These are phyloP conservation scores for Typhlichthys subterraneus DNA, from an alignment of 2,797 vertebrate species.

Conservation along the genomic window DNA sequence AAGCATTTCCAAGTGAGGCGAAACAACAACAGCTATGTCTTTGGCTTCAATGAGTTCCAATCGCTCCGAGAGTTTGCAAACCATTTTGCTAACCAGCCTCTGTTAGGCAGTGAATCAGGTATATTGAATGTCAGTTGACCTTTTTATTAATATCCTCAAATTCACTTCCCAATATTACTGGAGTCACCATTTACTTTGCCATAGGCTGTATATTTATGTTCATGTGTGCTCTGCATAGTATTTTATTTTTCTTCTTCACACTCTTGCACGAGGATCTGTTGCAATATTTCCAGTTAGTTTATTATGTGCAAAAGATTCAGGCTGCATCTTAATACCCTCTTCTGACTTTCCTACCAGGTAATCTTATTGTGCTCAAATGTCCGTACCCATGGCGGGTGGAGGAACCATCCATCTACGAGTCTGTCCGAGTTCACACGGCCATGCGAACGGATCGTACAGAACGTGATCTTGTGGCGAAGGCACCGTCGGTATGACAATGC, in stretches of 20 bases:
- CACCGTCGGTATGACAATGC: constrained; percentile 84
- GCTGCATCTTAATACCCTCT: neutral
- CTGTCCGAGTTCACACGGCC: constrained; percentile 92
- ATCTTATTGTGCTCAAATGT: constrained; percentile 86
- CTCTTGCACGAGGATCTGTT: no score
- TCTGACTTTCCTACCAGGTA: constrained; percentile 75
- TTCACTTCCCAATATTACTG: neutral
- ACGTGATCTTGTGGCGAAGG: constrained; percentile 84
- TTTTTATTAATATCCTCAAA: neutral
- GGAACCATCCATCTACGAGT: constrained; percentile 96
- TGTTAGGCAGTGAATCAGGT: constrained; percentile 96
- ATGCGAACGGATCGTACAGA: constrained; percentile 90
- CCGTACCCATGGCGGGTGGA: constrained; percentile 91
- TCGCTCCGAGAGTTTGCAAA: constrained; percentile 86
- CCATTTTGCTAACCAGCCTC: constrained; percentile 95
- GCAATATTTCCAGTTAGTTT: neutral
- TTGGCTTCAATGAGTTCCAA: constrained; percentile 91
- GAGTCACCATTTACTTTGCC: no score
- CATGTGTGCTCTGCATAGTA: no score
- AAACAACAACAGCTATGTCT: constrained; percentile 78
- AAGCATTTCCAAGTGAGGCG: constrained; percentile 91
- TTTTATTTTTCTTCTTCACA: no score
- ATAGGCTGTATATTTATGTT: no score
- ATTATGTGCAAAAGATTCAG: neutral
- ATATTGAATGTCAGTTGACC: constrained; percentile 1